These are phyloP conservation scores for Rhadina sibilatrix DNA, from an alignment of 2,113 vertebrate species.

Conservation along the genomic window DNA sequence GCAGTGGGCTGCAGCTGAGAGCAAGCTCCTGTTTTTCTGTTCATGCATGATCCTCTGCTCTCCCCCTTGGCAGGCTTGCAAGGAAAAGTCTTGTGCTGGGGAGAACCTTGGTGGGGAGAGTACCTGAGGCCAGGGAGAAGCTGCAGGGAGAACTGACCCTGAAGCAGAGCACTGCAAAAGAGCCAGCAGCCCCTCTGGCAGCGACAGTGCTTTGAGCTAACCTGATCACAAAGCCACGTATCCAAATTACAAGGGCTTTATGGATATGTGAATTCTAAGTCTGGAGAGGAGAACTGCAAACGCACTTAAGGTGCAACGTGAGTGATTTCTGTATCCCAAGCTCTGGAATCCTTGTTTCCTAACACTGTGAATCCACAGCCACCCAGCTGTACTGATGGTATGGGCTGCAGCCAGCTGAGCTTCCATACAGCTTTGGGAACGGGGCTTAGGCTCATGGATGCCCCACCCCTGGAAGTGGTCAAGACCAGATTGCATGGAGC, in stretches of 20 bases:
- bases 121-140: neutral
- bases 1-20: neutral
- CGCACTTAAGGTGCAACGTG: no score
- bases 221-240: neutral
- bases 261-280: rapidly evolving
- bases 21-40: neutral
- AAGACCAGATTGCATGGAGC: neutral
- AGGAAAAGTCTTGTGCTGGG: neutral
- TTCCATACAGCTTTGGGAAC: neutral
- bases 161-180: neutral
- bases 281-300: neutral
- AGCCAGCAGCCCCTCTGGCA: neutral
- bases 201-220: rapidly evolving
- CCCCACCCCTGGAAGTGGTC: neutral
- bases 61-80: neutral
- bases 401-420: rapidly evolving
- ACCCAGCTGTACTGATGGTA: rapidly evolving
- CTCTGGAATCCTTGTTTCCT: neutral
- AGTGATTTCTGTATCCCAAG: neutral
- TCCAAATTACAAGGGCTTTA: neutral
- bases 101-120: rapidly evolving
- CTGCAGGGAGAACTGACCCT: neutral
- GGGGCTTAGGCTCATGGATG: neutral
- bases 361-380: neutral
- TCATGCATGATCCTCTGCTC: rapidly evolving